Evolutionary conservation across 2,888 invertebrate species (phyloP).

Genomic region (Alviniconcha strummeri): DNA sequence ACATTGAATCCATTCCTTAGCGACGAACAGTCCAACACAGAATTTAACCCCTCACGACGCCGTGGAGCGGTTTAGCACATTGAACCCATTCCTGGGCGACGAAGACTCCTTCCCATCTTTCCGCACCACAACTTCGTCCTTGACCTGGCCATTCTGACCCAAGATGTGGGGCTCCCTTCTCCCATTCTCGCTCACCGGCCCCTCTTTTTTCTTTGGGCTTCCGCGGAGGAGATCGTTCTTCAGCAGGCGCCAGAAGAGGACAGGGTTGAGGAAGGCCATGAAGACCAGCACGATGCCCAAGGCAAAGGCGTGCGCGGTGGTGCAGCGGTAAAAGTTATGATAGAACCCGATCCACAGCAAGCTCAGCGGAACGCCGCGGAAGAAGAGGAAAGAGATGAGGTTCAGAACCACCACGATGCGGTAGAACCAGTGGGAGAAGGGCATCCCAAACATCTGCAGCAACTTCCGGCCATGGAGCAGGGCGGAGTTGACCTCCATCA

Average conservation of each 20-base stretch:
- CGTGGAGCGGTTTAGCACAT: too few relatives aligned
- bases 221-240: conserved; percentile 64
- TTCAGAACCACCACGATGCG: conserved; percentile 57
- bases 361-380: conserved; percentile 55
- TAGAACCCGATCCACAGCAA: conserved; percentile 61
- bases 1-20: too few relatives aligned
- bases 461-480: conserved; percentile 71
- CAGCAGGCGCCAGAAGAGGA: conserved; percentile 69
- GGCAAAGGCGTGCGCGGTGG: not conserved
- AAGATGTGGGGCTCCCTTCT: too few relatives aligned
- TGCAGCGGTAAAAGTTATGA: conserved; percentile 41
- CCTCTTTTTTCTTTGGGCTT: too few relatives aligned
- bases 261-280: conserved; percentile 64
- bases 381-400: conserved; percentile 65
- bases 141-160: too few relatives aligned
- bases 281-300: conserved; percentile 54
- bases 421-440: conserved; percentile 60
- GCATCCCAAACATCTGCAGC: conserved; percentile 63
- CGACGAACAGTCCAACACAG: too few relatives aligned
- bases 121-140: too few relatives aligned
- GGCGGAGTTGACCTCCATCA: conserved; percentile 70
- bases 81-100: too few relatives aligned
- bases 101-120: too few relatives aligned
- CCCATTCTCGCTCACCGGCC: too few relatives aligned
- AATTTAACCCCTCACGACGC: too few relatives aligned